phyloP scores from a whole-genome alignment of 2,113 vertebrate species.

The Ia io region DNA sequence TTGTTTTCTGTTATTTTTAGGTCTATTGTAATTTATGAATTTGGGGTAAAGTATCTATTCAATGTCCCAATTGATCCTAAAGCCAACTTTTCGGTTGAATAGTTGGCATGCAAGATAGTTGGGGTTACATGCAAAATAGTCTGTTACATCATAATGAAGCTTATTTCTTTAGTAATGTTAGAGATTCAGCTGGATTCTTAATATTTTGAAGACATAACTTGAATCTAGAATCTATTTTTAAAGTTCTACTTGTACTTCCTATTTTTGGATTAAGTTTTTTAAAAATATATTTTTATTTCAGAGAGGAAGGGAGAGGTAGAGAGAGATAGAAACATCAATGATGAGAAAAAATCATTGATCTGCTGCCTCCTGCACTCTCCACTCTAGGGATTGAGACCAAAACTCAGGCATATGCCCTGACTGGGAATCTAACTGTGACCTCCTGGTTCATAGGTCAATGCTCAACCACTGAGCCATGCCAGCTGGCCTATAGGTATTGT shows the following conservation, averaged over 20 bases:
- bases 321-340: no score
- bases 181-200: background rate
- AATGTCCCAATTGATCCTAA: background rate
- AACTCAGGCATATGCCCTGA: no score
- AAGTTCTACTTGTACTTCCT: background rate
- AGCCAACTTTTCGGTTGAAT: background rate
- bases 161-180: background rate
- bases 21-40: background rate
- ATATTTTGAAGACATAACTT: background rate
- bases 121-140: background rate
- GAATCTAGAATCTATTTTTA: background rate
- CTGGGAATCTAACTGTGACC: no score
- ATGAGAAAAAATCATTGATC: no score
- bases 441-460: no score
- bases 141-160: background rate
- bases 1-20: slow-evolving; percentile 30
- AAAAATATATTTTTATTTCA: background rate
- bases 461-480: no score
- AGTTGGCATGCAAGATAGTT: background rate
- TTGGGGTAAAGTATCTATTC: background rate
- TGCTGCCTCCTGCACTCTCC: no score
- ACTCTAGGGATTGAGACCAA: no score
- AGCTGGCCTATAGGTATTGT: no score
- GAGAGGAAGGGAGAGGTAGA: no score
- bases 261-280: background rate